A percentile compares a stretch with the other conserved stretches of the same genome.
phyloP scores from a whole-genome alignment of 2,888 invertebrate species.

The Ctenicera cuprea region DNA sequence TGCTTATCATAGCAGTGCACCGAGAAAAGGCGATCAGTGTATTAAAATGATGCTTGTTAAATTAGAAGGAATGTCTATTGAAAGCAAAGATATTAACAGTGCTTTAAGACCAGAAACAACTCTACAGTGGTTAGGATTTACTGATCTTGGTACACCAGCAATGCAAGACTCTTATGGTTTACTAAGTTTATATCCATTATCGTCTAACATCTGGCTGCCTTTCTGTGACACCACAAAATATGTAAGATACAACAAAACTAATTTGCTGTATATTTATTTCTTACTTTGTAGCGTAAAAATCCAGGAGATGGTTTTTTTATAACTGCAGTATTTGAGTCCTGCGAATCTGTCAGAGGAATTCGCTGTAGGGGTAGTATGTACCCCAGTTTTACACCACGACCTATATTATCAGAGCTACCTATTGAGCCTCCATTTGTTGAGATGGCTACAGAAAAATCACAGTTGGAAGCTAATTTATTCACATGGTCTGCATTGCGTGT shows the following conservation, averaged over 20 bases:
- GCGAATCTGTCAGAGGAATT: constrained; percentile 87
- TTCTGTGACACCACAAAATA: constrained; percentile 84
- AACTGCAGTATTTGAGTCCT: constrained; percentile 85
- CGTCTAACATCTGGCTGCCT: constrained; percentile 87
- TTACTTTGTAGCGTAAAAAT: constrained; percentile 73
- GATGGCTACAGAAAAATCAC: constrained; percentile 84
- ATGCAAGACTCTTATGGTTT: constrained; percentile 86
- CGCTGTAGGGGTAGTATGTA: constrained; percentile 92
- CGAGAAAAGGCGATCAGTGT: constrained; percentile 75
- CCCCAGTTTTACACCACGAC: constrained; percentile 91
- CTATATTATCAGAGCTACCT: constrained; percentile 85
- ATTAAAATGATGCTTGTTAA: constrained; percentile 75
- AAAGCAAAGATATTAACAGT: constrained; percentile 75
- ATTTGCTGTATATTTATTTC: too few relatives aligned
- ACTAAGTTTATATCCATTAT: constrained; percentile 81
- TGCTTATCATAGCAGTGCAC: constrained; percentile 79
- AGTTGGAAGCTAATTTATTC: constrained; percentile 85
- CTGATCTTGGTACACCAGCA: constrained; percentile 88
- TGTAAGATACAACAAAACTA: constrained; percentile 72
- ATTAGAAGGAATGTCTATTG: constrained; percentile 69
- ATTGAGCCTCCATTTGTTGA: constrained; percentile 75
- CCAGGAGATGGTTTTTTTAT: constrained; percentile 85
- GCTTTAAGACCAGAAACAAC: constrained; percentile 81
- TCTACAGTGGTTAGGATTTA: constrained; percentile 86
- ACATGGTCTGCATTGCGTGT: constrained; percentile 79